Conservation (phyloP, 2,888 invertebrate genomes). For the Plebejus melissa region DNA sequence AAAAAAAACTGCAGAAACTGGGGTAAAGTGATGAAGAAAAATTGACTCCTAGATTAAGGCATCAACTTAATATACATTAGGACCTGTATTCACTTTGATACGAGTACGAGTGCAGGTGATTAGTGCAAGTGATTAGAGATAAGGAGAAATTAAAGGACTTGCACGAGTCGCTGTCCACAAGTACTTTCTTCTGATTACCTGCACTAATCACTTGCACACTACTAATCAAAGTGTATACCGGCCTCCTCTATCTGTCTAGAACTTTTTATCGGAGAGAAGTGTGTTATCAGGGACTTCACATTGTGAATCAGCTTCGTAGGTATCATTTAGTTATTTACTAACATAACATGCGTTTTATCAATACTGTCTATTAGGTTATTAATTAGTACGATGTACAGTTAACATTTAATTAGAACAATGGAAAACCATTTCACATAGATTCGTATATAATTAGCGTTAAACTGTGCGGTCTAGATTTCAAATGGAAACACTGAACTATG, state of each 20-base stretch:
- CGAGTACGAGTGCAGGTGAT: too few species aligned
- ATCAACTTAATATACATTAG: too few species aligned
- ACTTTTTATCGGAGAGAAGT: background rate
- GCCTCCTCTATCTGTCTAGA: background rate
- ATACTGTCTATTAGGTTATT: background rate
- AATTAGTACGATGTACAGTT: constrained; percentile 1
- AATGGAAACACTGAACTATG: background rate
- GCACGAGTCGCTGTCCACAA: too few species aligned
- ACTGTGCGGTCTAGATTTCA: constrained; percentile 26
- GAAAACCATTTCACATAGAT: constrained; percentile 5
- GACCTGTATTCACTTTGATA: too few species aligned
- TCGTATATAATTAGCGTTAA: constrained; percentile 23
- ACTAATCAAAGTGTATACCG: too few species aligned
- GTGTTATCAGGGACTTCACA: background rate
- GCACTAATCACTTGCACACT: too few species aligned
- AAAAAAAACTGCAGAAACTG: too few species aligned
- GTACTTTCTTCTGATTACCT: too few species aligned
- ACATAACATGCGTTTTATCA: background rate
- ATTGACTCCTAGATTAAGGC: too few species aligned
- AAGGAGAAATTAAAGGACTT: too few species aligned
- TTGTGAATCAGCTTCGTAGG: background rate
- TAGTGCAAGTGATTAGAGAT: too few species aligned
- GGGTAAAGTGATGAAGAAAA: too few species aligned
- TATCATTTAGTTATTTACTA: background rate
- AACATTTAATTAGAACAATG: constrained; percentile 12